Conservation (phyloP, 2,888 invertebrate species). For the Cyclophora albipunctata region DNA sequence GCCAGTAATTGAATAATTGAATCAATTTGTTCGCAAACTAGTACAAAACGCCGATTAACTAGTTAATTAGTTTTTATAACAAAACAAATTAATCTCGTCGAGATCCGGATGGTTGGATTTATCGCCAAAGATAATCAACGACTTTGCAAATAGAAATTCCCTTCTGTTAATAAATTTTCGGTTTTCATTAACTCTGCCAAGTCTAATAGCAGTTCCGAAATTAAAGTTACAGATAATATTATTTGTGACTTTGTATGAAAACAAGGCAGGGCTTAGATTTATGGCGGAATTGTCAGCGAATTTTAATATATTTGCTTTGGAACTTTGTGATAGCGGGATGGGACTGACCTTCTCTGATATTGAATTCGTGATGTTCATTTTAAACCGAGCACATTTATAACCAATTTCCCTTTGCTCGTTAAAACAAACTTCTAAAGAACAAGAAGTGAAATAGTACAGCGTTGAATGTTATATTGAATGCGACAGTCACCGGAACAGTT, state of each 20-base stretch:
- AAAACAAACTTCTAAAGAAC: too few relatives aligned
- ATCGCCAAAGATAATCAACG: conserved; percentile 42
- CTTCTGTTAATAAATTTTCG: conserved; percentile 36
- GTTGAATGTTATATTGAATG: too few relatives aligned
- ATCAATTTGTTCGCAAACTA: too few relatives aligned
- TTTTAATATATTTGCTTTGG: background rate
- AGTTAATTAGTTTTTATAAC: conserved; percentile 17
- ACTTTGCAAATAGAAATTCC: conserved; percentile 37
- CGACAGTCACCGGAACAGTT: background rate
- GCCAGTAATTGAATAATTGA: too few relatives aligned
- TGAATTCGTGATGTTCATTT: too few relatives aligned
- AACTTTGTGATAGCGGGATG: too few relatives aligned
- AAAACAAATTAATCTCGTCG: conserved; percentile 23
- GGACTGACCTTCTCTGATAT: too few relatives aligned
- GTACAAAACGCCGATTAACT: too few relatives aligned
- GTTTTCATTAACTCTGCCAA: conserved; percentile 35
- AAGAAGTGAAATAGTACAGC: too few relatives aligned
- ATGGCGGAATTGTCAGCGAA: conserved; percentile 7
- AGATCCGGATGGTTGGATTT: conserved; percentile 35
- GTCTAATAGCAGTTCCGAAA: conserved; percentile 32
- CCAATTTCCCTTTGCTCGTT: too few relatives aligned
- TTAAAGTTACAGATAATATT: conserved; percentile 17
- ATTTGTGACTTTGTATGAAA: conserved; percentile 18
- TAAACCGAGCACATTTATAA: too few relatives aligned
- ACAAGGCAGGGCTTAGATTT: conserved; percentile 10